Base-by-base conservation (phyloP, 1,140 invertebrate species). In the Coelopa frigida region DNA sequence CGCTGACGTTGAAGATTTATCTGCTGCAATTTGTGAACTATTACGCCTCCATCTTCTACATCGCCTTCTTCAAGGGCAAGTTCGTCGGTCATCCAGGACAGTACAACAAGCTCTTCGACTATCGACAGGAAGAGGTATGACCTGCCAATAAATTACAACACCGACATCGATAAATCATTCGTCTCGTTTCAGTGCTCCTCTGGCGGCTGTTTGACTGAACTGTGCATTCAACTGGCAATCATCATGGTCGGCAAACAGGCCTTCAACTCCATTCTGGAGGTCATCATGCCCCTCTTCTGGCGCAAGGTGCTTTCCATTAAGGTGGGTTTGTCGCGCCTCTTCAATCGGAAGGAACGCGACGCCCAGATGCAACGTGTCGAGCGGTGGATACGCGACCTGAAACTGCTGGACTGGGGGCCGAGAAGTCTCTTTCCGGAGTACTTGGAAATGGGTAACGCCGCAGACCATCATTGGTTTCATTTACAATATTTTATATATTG, bases 11-110 rank as follows among this genome's bases (percentile, higher is more conserved):
- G 10, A 98, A 98, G 76, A 95, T 98, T 56, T 98, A 98, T 70
- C 70, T 98, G 7, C 79, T 99, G 27, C 93, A 98, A 74, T 98
- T 98, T 74, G 89, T 98, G 24, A 99, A 99, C 71, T 98, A 96
- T 70, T 98, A 98, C 71, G 89, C 94, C 17, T 95, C 93, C 1
- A 94, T 98, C 65, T 95, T 98, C 75, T 99, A 99, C 63, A 94
- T 99, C 58, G 95, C 94, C 0, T 98, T 98, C 73, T 86, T 97
- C 55, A 98, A 98, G 70, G 94, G 94, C 32, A 94, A 89, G 70
- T 87, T 89, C 55, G 77, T 89, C n/a, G 89, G 89, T 0, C 82
- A 84, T 61, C 89, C 89, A 0, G 83, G 82, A 5, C 72, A 81
- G 24, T 92, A 92, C 56, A 85, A 82, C 46, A 73, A 78, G 18